phyloP scores from a whole-genome alignment of 2,113 vertebrate genomes.

The Tachuris rubrigastra region DNA sequence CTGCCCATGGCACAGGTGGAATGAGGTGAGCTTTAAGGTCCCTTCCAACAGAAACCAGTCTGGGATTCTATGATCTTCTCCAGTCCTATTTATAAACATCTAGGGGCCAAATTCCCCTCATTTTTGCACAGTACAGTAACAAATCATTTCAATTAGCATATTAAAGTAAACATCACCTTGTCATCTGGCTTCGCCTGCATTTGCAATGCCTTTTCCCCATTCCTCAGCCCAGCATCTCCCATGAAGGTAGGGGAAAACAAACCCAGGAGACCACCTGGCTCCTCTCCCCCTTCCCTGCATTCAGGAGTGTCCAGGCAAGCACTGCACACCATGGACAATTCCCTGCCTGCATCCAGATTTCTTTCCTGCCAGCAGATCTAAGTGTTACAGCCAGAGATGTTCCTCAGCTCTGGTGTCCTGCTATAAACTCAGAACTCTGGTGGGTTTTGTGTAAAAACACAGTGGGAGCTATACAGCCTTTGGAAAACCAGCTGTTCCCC shows the following conservation, averaged over 20 bases:
- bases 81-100: not conserved
- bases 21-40: not conserved
- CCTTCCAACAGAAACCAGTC: not conserved
- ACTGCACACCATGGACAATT: no score
- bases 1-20: not conserved
- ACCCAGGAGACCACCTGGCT: not conserved
- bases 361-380: no score
- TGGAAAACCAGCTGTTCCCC: not conserved
- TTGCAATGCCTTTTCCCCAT: not conserved
- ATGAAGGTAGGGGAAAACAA: not conserved
- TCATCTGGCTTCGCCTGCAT: not conserved
- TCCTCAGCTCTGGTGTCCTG: not conserved
- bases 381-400: not conserved
- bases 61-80: not conserved
- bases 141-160: not conserved
- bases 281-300: no score
- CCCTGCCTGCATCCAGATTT: not conserved
- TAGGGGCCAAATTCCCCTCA: no score
- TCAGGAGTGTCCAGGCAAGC: no score
- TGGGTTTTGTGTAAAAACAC: not conserved
- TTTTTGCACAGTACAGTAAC: not conserved
- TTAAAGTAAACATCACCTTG: not conserved
- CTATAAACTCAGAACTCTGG: not conserved
- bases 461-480: fast-evolving
- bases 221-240: not conserved